A percentile compares a stretch with the other conserved stretches of the same genome.
These are phyloP conservation scores for Synanthedon vespiformis DNA, from an alignment of 2,888 invertebrate species.

Conservation along the genomic window DNA sequence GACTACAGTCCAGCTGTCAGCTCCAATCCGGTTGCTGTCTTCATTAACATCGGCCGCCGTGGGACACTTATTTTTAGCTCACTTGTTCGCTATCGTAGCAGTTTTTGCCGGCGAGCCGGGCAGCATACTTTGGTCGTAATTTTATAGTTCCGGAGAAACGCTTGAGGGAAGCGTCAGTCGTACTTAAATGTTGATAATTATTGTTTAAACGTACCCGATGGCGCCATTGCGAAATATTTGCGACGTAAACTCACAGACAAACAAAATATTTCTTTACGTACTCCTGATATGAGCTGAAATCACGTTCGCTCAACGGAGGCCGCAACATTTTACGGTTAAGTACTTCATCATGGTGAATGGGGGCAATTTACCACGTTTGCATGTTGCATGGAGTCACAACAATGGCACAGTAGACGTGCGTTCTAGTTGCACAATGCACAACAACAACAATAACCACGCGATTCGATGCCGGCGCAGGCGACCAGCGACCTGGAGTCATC, in stretches of 20 bases:
- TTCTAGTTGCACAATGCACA: conserved; percentile 27
- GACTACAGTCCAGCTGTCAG: conserved; percentile 25
- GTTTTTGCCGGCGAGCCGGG: conserved; percentile 32
- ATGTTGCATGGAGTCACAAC: conserved; percentile 25
- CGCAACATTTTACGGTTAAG: conserved; percentile 13
- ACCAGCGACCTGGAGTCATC: conserved; percentile 30
- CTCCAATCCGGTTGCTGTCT: conserved; percentile 33
- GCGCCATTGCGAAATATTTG: conserved; percentile 44
- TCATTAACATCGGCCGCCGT: conserved; percentile 32
- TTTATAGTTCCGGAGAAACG: conserved; percentile 58
- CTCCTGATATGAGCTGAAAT: not conserved
- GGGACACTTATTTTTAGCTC: conserved; percentile 38
- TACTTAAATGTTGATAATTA: conserved; percentile 38
- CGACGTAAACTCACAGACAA: conserved; percentile 13
- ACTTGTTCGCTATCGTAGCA: conserved; percentile 24
- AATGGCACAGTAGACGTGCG: conserved; percentile 27
- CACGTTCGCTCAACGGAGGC: conserved; percentile 1
- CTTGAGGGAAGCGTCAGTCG: conserved; percentile 38
- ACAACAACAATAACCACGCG: conserved; percentile 24
- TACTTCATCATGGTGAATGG: conserved; percentile 32
- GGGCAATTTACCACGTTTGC: conserved; percentile 28
- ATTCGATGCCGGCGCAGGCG: conserved; percentile 20
- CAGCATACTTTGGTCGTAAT: conserved; percentile 37
- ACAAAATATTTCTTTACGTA: conserved; percentile 6
- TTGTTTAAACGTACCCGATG: conserved; percentile 34